Conservation (phyloP, 2,888 invertebrate genomes). For the Cabera pusaria region DNA sequence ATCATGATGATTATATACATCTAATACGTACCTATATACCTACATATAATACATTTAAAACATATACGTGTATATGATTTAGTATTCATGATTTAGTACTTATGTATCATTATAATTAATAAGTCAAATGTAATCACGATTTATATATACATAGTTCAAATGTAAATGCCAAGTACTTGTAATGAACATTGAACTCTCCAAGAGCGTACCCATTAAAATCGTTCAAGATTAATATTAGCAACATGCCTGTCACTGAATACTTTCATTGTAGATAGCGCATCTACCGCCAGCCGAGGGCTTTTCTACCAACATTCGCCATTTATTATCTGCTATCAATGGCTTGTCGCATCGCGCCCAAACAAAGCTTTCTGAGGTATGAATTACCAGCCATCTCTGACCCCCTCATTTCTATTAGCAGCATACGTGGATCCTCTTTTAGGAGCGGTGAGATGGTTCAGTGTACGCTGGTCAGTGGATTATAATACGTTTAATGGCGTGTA, state of each 20-base stretch:
- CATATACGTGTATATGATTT: too few relatives aligned
- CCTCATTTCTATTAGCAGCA: constrained; percentile 48
- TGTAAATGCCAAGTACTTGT: too few relatives aligned
- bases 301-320: constrained; percentile 72
- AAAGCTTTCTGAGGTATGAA: constrained; percentile 72
- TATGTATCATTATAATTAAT: too few relatives aligned
- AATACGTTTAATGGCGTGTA: constrained; percentile 82
- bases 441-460: constrained; percentile 39
- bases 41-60: too few relatives aligned
- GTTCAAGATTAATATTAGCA: constrained; percentile 13
- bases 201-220: too few relatives aligned
- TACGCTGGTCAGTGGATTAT: constrained; percentile 61
- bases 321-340: constrained; percentile 76
- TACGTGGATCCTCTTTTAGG: constrained; percentile 30
- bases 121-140: too few relatives aligned
- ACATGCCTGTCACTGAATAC: constrained; percentile 28
- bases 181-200: too few relatives aligned
- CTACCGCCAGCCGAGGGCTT: constrained; percentile 34
- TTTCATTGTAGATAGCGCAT: constrained; percentile 23
- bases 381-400: constrained; percentile 53
- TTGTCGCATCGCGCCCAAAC: constrained; percentile 78
- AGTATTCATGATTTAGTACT: too few relatives aligned
- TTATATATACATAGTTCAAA: too few relatives aligned
- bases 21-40: too few relatives aligned
- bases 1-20: too few relatives aligned